phyloP scores from a whole-genome alignment of 2,797 vertebrate species.

The Rhynchotus rufescens region DNA sequence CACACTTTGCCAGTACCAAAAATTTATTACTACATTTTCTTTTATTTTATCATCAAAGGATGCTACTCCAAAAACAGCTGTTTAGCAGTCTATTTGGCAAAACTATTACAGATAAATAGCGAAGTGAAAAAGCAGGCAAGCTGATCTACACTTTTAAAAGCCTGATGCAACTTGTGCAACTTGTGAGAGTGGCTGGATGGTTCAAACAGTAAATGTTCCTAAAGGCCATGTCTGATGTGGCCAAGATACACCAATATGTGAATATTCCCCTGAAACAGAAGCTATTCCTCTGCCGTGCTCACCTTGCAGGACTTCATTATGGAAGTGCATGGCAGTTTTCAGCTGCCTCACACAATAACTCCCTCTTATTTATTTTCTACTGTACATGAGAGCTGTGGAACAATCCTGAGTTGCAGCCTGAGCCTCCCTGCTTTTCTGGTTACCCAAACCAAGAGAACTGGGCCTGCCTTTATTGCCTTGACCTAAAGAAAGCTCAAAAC shows the following conservation, averaged over 20 bases:
- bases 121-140: neutral
- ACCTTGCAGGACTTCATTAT: neutral
- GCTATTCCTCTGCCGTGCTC: neutral
- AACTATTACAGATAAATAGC: too few relatives aligned
- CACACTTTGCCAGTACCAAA: neutral
- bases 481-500: neutral
- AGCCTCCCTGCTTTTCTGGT: neutral
- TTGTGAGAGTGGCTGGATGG: neutral
- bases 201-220: neutral
- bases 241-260: neutral
- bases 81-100: too few relatives aligned
- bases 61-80: too few relatives aligned
- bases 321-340: neutral
- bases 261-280: neutral
- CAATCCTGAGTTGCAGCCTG: neutral
- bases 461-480: neutral
- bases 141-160: neutral
- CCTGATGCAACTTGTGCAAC: neutral
- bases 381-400: neutral
- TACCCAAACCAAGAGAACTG: neutral
- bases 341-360: neutral
- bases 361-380: too few relatives aligned
- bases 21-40: neutral
- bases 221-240: neutral
- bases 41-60: neutral